Percentiles rank a stretch among this genome's conserved stretches.
Conservation (phyloP, 2,113 vertebrate genomes). For the Promerops cafer region DNA sequence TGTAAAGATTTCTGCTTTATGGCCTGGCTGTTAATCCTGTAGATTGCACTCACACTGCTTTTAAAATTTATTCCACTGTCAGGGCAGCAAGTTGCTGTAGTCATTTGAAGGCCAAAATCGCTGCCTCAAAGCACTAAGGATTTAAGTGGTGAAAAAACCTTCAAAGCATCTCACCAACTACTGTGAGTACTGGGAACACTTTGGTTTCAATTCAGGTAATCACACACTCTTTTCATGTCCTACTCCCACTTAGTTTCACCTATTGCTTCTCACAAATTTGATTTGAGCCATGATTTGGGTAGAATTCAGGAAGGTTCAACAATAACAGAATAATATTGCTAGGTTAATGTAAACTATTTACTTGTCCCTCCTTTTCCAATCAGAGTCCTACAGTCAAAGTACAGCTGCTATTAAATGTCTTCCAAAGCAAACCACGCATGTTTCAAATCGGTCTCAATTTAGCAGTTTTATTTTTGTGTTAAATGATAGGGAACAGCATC, state of each 20-base stretch:
- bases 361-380: not conserved
- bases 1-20: not conserved
- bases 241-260: not conserved
- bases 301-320: not conserved
- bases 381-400: not conserved
- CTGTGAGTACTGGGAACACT: not conserved
- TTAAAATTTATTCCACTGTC: not conserved
- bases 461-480: constrained; percentile 46
- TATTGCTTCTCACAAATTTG: not conserved
- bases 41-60: not conserved
- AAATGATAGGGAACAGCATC: constrained; percentile 39
- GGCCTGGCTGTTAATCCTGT: not conserved
- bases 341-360: constrained; percentile 22
- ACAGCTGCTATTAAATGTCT: not conserved
- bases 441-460: constrained; percentile 8
- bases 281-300: not conserved
- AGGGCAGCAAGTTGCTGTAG: not conserved
- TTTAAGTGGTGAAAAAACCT: constrained; percentile 13
- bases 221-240: not conserved
- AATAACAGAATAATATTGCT: not conserved
- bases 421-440: not conserved
- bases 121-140: not conserved
- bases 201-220: constrained; percentile 14
- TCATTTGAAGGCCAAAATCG: not conserved
- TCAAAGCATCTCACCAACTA: not conserved